Conservation (phyloP, 2,113 vertebrate genomes). For the Capreolus pygargus region DNA sequence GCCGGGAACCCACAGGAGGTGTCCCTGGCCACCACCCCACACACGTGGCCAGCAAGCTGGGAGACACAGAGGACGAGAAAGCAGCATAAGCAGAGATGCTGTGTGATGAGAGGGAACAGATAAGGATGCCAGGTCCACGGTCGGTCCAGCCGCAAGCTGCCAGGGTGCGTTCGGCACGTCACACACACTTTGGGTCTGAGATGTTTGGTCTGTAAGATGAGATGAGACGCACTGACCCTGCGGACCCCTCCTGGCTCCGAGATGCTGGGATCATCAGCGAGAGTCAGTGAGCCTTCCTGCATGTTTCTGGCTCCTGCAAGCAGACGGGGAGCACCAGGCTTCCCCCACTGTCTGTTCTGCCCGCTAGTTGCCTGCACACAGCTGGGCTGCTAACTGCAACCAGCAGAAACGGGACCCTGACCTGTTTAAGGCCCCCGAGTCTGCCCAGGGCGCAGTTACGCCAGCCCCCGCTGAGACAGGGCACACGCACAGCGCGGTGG, state of each 20-base stretch:
- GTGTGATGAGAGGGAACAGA: neutral
- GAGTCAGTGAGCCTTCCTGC: neutral
- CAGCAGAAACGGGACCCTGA: neutral
- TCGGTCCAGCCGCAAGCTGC: neutral
- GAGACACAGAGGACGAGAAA: neutral
- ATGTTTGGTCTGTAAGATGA: neutral
- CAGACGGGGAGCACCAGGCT: neutral
- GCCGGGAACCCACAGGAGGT: neutral
- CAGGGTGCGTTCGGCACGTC: neutral
- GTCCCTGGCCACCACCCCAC: neutral
- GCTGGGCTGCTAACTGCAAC: neutral
- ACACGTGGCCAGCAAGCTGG: neutral
- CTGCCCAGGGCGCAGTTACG: no score
- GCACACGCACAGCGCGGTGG: neutral
- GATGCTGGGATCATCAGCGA: neutral
- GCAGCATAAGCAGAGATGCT: neutral
- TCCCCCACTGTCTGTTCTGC: neutral
- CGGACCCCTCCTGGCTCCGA: neutral
- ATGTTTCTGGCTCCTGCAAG: neutral
- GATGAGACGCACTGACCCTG: neutral
- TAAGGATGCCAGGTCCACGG: neutral
- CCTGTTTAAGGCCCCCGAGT: neutral
- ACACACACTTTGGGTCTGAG: neutral
- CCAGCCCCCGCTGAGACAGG: neutral
- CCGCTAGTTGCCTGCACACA: accelerated